Evolutionary conservation across 2,888 invertebrate genomes (phyloP).

Genomic region (Platypus cylindrus): DNA sequence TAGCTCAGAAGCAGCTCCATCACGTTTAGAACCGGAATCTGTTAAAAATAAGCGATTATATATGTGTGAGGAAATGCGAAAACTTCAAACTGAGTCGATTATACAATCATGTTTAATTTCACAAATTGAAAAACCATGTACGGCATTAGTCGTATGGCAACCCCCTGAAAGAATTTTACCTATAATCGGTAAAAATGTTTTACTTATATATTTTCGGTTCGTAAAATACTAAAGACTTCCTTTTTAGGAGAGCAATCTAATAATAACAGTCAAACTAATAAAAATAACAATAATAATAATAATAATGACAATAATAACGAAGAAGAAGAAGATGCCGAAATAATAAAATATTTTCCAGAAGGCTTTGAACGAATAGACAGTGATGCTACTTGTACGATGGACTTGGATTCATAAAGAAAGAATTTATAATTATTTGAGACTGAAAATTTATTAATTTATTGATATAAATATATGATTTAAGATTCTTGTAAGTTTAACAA

Average conservation of each 20-base stretch:
- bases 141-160: conserved; percentile 71
- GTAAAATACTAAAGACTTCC: too few species aligned
- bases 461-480: too few species aligned
- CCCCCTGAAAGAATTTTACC: conserved; percentile 39
- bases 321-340: too few species aligned
- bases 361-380: too few species aligned
- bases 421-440: too few species aligned
- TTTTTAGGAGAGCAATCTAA: too few species aligned
- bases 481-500: too few species aligned
- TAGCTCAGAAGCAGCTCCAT: conserved; percentile 32
- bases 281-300: too few species aligned
- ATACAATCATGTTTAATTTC: conserved; percentile 52
- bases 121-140: conserved; percentile 53
- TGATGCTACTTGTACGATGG: conserved; percentile 19
- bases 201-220: too few species aligned
- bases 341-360: too few species aligned
- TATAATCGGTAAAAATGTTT: conserved; percentile 8
- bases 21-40: conserved; percentile 24
- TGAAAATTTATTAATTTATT: too few species aligned
- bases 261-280: too few species aligned
- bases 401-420: conserved; percentile 22
- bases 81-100: conserved; percentile 49
- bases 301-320: conserved; percentile 32
- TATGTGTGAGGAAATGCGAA: conserved; percentile 60
- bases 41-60: conserved; percentile 35